phyloP scores from a whole-genome alignment of 2,888 invertebrate genomes.

The Laothoe populi region DNA sequence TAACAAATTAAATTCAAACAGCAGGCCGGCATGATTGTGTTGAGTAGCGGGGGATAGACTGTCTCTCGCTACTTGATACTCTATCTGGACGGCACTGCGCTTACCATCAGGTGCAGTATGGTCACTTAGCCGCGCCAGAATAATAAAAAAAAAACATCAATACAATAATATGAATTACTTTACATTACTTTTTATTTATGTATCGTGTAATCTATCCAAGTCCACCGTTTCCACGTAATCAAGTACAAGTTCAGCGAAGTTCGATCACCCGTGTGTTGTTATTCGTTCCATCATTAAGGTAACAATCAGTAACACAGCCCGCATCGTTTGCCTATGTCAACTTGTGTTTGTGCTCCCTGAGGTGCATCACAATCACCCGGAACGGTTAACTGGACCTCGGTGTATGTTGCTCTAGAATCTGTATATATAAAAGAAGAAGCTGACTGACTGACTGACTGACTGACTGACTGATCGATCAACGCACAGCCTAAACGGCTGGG shows the following conservation, averaged over 20 bases:
- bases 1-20: too few species aligned
- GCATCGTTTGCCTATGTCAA: conserved; percentile 72
- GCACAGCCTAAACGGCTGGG: too few species aligned
- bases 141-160: too few species aligned
- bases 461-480: too few species aligned
- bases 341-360: conserved; percentile 62
- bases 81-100: too few species aligned
- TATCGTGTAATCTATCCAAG: not conserved
- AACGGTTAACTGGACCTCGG: conserved; percentile 43
- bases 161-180: too few species aligned
- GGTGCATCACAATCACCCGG: conserved; percentile 60
- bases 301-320: conserved; percentile 55
- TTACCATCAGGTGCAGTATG: too few species aligned
- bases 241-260: conserved; percentile 24
- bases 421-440: conserved; percentile 30
- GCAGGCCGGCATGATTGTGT: too few species aligned
- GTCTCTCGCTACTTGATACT: too few species aligned
- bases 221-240: not conserved
- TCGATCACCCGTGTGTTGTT: conserved; percentile 41
- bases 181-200: not conserved
- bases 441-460: not conserved
- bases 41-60: too few species aligned
- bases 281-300: conserved; percentile 54
- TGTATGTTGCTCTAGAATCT: conserved; percentile 33
- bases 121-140: too few species aligned